Percentiles rank a stretch among this genome's conserved stretches.
phyloP scores from a whole-genome alignment of 2,113 vertebrate species.

The Barbus barbus region DNA sequence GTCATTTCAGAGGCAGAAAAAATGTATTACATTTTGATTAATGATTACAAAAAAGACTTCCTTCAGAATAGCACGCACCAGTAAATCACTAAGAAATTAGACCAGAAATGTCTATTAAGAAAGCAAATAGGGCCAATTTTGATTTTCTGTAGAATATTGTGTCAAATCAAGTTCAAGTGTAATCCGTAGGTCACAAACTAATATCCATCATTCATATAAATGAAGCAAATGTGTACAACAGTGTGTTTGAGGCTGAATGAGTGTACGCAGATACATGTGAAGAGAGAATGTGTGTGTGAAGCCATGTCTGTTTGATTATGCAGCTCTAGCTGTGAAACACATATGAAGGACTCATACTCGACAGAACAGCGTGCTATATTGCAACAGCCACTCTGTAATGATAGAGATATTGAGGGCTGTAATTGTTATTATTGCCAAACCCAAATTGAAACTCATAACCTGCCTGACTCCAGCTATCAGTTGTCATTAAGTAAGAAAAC shows the following conservation, averaged over 20 bases:
- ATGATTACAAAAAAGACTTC: background rate
- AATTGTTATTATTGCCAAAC: conserved; percentile 80
- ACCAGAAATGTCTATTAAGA: background rate
- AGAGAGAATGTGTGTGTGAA: background rate
- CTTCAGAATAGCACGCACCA: background rate
- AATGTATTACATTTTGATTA: conserved; percentile 4
- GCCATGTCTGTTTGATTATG: conserved; percentile 43
- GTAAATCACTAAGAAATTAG: background rate
- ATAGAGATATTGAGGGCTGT: conserved; percentile 74
- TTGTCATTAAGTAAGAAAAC: conserved; percentile 78
- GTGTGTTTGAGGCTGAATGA: conserved; percentile 35
- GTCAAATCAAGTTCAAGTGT: conserved; percentile 27
- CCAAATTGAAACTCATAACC: conserved; percentile 81
- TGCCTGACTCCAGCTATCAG: conserved; percentile 78
- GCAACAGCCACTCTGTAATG: conserved; percentile 65
- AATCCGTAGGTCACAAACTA: conserved; percentile 16
- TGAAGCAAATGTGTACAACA: conserved; percentile 31
- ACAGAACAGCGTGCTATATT: conserved; percentile 49
- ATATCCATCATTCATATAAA: background rate
- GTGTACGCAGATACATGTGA: background rate
- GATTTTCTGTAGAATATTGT: background rate
- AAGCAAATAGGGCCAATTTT: background rate
- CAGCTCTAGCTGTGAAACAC: conserved; percentile 58
- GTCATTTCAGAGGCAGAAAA: background rate
- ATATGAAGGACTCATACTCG: conserved; percentile 65